Percentiles rank a stretch among this genome's conserved stretches.
phyloP scores from a whole-genome alignment of 2,797 vertebrate genomes.

The Sebastes baramenuke region DNA sequence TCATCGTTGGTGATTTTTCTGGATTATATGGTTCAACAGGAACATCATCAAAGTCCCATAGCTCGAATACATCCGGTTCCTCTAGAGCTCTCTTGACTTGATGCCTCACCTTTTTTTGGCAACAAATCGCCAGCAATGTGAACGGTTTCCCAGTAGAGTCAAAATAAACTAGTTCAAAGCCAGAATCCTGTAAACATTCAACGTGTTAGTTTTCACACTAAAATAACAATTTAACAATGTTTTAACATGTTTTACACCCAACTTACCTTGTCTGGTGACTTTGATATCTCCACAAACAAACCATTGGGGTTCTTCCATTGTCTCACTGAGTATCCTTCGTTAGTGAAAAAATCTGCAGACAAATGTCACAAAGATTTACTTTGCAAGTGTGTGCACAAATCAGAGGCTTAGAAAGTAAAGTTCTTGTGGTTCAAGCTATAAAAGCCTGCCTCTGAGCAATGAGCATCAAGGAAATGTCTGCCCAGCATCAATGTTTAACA shows the following conservation, averaged over 20 bases:
- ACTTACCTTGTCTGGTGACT: not conserved
- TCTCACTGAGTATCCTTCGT: not conserved
- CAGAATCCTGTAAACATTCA: slow-evolving; percentile 7
- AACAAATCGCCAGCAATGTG: not conserved
- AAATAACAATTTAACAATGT: not conserved
- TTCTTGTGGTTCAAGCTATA: too few species aligned
- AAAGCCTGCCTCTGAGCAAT: too few species aligned
- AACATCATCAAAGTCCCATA: not conserved
- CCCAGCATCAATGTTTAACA: too few species aligned
- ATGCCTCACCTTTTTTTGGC: not conserved
- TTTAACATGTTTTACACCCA: not conserved
- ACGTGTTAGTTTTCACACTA: not conserved
- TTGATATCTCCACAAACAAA: slow-evolving; percentile 10
- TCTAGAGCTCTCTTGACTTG: not conserved
- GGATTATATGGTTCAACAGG: not conserved
- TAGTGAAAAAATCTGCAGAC: not conserved
- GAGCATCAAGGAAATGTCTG: too few species aligned
- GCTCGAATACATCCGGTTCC: not conserved
- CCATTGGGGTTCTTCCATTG: not conserved
- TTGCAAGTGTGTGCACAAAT: too few species aligned
- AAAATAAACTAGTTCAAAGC: slow-evolving; percentile 19
- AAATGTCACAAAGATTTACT: not conserved
- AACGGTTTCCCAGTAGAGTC: slow-evolving; percentile 4
- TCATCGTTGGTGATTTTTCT: not conserved
- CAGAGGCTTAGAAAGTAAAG: too few species aligned